Conservation (phyloP, 2,888 invertebrate genomes). For the Drosophila trichaetosa region DNA sequence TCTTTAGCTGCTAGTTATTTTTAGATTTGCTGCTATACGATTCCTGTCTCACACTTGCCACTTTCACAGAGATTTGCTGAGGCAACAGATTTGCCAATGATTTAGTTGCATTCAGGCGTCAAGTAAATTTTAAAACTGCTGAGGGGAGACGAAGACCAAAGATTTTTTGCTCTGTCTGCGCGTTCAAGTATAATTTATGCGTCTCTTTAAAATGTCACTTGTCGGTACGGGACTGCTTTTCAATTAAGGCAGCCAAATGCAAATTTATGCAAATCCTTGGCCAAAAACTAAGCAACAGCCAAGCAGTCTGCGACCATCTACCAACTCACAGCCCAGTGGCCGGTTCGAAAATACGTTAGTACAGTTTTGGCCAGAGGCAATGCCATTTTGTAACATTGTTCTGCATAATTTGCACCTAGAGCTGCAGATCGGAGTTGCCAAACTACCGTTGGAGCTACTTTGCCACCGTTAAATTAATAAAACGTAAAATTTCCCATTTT, state of each 20-base stretch:
- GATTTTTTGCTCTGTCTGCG: constrained; percentile 32
- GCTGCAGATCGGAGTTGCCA: constrained; percentile 42
- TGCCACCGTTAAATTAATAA: constrained; percentile 80
- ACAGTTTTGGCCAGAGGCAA: constrained; percentile 49
- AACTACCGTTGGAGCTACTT: constrained; percentile 70
- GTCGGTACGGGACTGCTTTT: constrained; percentile 62
- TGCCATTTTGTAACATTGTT: constrained; percentile 66
- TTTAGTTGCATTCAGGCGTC: constrained; percentile 78
- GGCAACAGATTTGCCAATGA: constrained; percentile 78
- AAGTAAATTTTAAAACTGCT: constrained; percentile 73
- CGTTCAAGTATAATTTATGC: constrained; percentile 69
- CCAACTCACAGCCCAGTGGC: constrained; percentile 26
- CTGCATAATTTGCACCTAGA: constrained; percentile 70
- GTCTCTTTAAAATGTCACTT: constrained; percentile 77
- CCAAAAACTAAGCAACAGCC: constrained; percentile 78
- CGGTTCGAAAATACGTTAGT: constrained; percentile 12
- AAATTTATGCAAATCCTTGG: constrained; percentile 78
- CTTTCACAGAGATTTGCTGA: constrained; percentile 34
- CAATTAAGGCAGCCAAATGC: constrained; percentile 73
- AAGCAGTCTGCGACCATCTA: constrained; percentile 36
- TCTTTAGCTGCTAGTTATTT: constrained; percentile 35
- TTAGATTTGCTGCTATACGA: constrained; percentile 29
- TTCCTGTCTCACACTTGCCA: constrained; percentile 7
- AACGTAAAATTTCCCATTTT: constrained; percentile 81
- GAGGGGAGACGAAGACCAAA: constrained; percentile 21